Evolutionary conservation across 2,797 vertebrate species (phyloP), one percentile per base, ranked within the genome.

Genomic region (Mormyrus proboscirostris): DNA sequence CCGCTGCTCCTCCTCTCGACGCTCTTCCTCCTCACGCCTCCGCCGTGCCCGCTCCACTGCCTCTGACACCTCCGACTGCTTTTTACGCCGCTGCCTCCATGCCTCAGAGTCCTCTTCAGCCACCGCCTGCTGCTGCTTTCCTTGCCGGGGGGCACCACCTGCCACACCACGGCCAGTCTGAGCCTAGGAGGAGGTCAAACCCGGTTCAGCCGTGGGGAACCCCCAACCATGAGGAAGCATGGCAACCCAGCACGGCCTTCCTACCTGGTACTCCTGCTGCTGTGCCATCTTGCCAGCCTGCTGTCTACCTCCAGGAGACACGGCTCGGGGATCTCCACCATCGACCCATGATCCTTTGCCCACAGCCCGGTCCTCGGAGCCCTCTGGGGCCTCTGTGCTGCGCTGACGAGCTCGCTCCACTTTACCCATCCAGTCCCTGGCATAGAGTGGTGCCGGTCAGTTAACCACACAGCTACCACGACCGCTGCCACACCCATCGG

Each of bases 1-100:
- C 69, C 99, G 95, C 89, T 99, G 98, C 85, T 99, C 98, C 69
- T 99, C 98, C 98, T 99, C 99, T 38, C 97, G 95, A 12, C 97
- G 95, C 89, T 99, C 99, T 16, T 99, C 98, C 76, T 99, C 99
- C 51, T 99, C 99, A 73, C 98, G 96, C 8, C 99, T 95, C 87
- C 98, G 96, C 6, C 99, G 96, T 0, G 99, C 99, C 55, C 99
- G 96, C 89, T 99, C 99, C 49, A 99, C 98, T 0, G 98, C 97
- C 6, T 98, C 98, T 0, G 98, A 99, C 69, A 99, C 93, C 87
- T 99, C 98, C 0, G 97, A 95, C 87, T 97, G 97, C 85, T 99
- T 99, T 90, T 98, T 96, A 87, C 99, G 96, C 90, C 98, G 98
- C 89, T 99, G 99, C 86, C 99, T 96, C 99, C 98, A 99, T 0